phyloP scores from a whole-genome alignment of 2,888 invertebrate species.

The Stenodema calcarata region DNA sequence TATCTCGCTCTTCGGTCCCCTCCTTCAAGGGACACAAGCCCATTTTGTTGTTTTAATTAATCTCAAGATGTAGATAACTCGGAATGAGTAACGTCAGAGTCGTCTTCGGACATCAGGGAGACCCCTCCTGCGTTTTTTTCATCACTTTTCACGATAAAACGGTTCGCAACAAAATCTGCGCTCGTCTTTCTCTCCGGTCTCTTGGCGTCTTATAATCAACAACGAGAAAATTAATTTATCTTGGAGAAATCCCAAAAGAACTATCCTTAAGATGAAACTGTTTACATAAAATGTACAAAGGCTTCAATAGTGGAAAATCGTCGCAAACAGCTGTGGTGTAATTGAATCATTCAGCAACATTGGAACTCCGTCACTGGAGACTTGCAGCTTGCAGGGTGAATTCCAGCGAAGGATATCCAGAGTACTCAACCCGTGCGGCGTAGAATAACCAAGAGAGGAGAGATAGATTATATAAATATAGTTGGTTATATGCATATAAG shows the following conservation, averaged over 20 bases:
- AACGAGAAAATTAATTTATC: neutral
- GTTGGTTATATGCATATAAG: no score
- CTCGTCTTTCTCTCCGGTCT: neutral
- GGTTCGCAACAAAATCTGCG: neutral
- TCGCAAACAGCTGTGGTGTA: no score
- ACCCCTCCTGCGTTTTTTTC: neutral
- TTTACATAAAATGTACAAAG: no score
- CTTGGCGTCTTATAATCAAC: neutral
- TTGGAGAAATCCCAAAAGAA: neutral
- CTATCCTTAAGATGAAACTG: neutral
- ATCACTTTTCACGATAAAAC: neutral
- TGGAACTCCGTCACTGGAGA: no score
- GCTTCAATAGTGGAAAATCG: no score
- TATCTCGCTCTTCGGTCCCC: constrained; percentile 27
- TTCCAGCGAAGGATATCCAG: no score
- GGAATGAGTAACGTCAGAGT: constrained; percentile 16
- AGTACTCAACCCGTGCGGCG: no score
- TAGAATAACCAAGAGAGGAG: no score
- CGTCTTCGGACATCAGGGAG: constrained; percentile 13
- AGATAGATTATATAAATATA: no score
- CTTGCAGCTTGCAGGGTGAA: no score
- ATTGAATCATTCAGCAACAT: no score
- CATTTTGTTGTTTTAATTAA: constrained; percentile 48
- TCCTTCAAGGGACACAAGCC: constrained; percentile 5
- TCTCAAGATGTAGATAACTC: constrained; percentile 46